Conservation (phyloP, 2,113 vertebrate genomes). For the Melanerpes formicivorus region DNA sequence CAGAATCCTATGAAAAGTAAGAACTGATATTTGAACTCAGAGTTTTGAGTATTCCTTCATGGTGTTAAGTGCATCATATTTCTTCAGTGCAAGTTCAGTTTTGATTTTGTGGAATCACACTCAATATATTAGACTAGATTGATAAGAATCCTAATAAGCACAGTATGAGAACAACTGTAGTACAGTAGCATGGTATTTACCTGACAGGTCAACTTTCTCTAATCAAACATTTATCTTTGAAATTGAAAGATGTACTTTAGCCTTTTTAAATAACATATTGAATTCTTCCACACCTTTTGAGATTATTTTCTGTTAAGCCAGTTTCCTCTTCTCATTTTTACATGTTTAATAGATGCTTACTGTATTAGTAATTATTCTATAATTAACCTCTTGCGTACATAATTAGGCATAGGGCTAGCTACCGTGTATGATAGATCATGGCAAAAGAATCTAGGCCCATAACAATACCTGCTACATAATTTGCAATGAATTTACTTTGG, state of each 20-base stretch:
- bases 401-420: background rate
- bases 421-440: background rate
- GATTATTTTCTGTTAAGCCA: background rate
- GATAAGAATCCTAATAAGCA: background rate
- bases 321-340: background rate
- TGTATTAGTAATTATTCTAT: background rate
- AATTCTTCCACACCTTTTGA: background rate
- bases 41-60: background rate
- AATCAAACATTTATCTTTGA: background rate
- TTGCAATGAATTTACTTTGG: slow-evolving; percentile 14
- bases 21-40: background rate
- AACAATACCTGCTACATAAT: background rate
- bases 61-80: background rate
- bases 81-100: background rate
- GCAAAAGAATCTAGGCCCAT: background rate
- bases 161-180: background rate
- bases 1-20: background rate
- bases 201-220: background rate
- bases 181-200: background rate
- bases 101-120: background rate
- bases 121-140: background rate
- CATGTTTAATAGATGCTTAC: background rate
- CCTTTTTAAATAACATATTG: background rate
- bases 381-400: background rate
- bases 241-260: background rate